A percentile compares a stretch with the other conserved stretches of the same genome.
phyloP scores from a whole-genome alignment of 1,140 invertebrate species.

The Drosophila grimshawi region DNA sequence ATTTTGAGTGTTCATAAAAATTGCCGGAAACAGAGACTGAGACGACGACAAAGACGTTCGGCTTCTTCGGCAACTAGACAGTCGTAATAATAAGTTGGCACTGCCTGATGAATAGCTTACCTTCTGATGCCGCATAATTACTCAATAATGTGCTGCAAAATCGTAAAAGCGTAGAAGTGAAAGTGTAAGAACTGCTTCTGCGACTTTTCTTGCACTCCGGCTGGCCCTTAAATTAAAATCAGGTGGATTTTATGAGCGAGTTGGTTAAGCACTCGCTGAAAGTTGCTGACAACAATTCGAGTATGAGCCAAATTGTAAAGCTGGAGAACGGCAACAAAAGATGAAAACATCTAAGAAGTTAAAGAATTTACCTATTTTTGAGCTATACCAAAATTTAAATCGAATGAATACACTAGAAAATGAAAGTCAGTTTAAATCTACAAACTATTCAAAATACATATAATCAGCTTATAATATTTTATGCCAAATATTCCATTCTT shows the following conservation, averaged over 20 bases:
- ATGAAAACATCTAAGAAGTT: neutral
- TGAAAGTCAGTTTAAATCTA: too few species aligned
- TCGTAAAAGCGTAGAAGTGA: conserved; percentile 55
- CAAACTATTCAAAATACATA: too few species aligned
- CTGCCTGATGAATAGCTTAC: conserved; percentile 22
- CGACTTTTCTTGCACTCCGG: neutral
- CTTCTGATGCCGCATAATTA: conserved; percentile 73
- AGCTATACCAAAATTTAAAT: too few species aligned
- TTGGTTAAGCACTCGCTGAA: conserved; percentile 21
- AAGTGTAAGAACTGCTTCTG: conserved; percentile 5
- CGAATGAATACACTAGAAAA: neutral
- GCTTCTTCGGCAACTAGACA: conserved; percentile 16
- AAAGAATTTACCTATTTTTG: too few species aligned
- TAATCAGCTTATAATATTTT: too few species aligned
- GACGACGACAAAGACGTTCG: neutral
- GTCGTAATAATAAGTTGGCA: conserved; percentile 37
- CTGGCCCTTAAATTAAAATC: conserved; percentile 25
- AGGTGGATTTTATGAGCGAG: conserved; percentile 29
- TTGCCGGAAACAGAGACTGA: conserved; percentile 11
- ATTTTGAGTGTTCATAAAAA: conserved; percentile 81
- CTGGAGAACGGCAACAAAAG: neutral
- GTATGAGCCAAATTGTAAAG: neutral
- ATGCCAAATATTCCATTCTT: neutral
- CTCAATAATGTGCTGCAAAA: conserved; percentile 76
- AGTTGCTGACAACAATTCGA: conserved; percentile 1